A percentile compares a stretch with the other conserved stretches of the same genome.
Evolutionary conservation across 2,888 invertebrate species (phyloP).

Genomic region (Cephus pygmeus): DNA sequence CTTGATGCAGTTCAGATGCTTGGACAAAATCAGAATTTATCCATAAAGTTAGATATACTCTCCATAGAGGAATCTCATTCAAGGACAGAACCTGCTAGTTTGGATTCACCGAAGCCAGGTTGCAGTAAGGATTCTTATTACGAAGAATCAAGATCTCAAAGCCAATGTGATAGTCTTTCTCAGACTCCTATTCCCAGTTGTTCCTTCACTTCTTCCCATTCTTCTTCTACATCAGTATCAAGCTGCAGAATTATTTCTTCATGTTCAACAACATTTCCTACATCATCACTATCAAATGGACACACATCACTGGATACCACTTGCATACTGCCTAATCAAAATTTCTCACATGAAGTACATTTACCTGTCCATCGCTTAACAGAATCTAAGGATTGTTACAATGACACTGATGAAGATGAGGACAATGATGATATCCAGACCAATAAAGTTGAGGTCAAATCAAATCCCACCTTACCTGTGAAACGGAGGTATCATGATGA

Average conservation of each 20-base stretch:
- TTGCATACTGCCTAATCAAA: background rate
- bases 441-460: conserved; percentile 7
- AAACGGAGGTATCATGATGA: background rate
- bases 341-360: background rate
- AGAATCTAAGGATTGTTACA: background rate
- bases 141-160: background rate
- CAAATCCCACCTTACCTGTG: background rate
- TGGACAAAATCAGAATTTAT: conserved; percentile 10
- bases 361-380: background rate
- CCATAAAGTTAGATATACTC: conserved; percentile 6
- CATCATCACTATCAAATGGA: background rate
- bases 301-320: background rate
- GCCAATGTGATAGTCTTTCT: background rate
- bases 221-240: background rate
- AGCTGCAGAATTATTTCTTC: background rate
- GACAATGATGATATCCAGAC: conserved; percentile 1
- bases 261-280: background rate
- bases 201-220: background rate
- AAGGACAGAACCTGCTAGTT: background rate
- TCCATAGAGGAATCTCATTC: background rate
- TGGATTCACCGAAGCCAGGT: conserved; percentile 38
- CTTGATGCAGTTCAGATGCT: conserved; percentile 31
- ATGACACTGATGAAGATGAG: background rate
- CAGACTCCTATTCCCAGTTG: background rate
- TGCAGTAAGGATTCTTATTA: conserved; percentile 43